A percentile compares a stretch with the other conserved stretches of the same genome.
These are phyloP conservation scores for Protobothrops flavoviridis DNA, from an alignment of 2,113 vertebrate genomes.

Conservation along the genomic window DNA sequence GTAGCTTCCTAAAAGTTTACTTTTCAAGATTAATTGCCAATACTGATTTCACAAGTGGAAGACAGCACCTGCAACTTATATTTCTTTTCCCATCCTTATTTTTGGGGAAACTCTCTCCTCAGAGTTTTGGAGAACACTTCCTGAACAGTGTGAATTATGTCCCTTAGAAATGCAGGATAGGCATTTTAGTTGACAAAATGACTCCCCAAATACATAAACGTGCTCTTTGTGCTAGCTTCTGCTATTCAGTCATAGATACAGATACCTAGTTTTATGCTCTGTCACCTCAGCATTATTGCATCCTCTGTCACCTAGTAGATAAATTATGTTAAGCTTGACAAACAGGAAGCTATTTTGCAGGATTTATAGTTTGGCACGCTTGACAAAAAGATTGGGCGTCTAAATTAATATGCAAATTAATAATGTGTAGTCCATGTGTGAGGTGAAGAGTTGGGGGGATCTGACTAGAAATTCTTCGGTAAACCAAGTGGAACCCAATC, in stretches of 20 bases:
- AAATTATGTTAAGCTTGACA: neutral
- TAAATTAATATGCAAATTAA: conserved; percentile 6
- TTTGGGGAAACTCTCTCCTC: no score
- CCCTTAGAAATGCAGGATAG: neutral
- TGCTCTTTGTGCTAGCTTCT: neutral
- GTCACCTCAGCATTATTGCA: neutral
- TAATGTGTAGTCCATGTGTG: conserved; percentile 13
- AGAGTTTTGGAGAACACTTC: neutral
- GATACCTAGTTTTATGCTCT: neutral
- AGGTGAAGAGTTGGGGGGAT: conserved; percentile 9
- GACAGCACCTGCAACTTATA: neutral
- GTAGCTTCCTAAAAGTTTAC: neutral
- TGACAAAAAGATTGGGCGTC: neutral
- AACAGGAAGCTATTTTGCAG: neutral
- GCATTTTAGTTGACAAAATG: neutral
- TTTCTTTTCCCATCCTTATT: neutral
- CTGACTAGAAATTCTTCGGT: conserved; percentile 19
- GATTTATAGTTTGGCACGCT: neutral
- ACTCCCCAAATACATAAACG: neutral
- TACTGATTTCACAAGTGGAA: neutral
- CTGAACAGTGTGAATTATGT: neutral
- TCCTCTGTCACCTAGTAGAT: neutral
- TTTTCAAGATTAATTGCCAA: neutral
- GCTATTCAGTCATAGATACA: neutral
- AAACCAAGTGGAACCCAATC: neutral